Base-by-base conservation (phyloP, 2,888 invertebrate genomes). In the Drosophila nigricruria region DNA sequence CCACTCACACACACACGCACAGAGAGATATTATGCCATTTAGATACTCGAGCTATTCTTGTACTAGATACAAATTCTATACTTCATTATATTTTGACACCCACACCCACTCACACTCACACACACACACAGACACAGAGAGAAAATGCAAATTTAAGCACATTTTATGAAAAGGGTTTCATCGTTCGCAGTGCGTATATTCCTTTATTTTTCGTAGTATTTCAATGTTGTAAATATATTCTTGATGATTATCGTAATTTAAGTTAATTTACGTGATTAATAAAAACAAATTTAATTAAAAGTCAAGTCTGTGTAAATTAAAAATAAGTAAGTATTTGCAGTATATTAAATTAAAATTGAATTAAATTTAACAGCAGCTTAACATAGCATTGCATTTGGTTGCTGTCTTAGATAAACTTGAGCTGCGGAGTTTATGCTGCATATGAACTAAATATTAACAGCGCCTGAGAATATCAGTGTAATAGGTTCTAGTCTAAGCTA, bases 171-270 rank as follows among this genome's bases (percentile, higher is more conserved):
- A 40, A 50, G 38, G 50, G 62, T 77, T 70, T 56, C 65, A 78
- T 72, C 67, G 58, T 73, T 75, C 75, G 73, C 62, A 80, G 69
- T 76, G 81, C 80, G 76, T 72, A 76, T 75, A 74, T 77, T 82
- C 82, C 82, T 75, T 66, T 56, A 49, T 49, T 49, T 49, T 49
- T 68, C 70, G 77, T 81, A 79, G 81, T 82, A 83, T 90, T 86
- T 89, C 79, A 78, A 88, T 88, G 81, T 87, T 87, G 86, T 87
- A 87, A 85, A 87, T 87, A 87, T 87, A 87, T 89, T 88, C 75
- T 79, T 79, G 86, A 72, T 79, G 81, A 77, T 86, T 90, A 82
- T 86, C 62, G 45, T 89, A 88, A 68, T 80, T 88, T 88, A 88
- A 88, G 82, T 61, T 84, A 88, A 84, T 81, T 87, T 89, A 86